phyloP scores from a whole-genome alignment of 2,888 invertebrate species.

The Agonopterix arenella region DNA sequence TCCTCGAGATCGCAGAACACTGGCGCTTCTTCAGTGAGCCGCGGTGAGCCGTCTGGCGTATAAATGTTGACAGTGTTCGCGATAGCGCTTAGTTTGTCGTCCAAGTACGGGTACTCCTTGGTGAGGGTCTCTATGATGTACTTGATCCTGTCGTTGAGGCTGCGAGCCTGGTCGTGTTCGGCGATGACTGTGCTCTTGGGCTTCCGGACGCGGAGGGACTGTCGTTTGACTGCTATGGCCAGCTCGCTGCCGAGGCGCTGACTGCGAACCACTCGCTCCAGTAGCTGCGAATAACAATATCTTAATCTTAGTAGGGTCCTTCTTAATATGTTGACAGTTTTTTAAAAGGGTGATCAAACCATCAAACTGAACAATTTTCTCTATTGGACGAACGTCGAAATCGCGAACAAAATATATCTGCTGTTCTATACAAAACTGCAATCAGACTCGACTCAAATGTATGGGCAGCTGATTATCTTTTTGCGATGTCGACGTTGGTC shows the following conservation, averaged over 20 bases:
- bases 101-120: conserved; percentile 79
- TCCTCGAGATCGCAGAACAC: not conserved
- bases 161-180: conserved; percentile 76
- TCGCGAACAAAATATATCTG: too few relatives aligned
- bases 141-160: conserved; percentile 75
- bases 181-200: conserved; percentile 66
- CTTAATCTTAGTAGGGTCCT: too few relatives aligned
- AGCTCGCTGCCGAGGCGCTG: conserved; percentile 83
- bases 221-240: conserved; percentile 61
- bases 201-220: conserved; percentile 46
- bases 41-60: conserved; percentile 40
- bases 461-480: too few relatives aligned
- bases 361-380: too few relatives aligned
- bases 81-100: conserved; percentile 50
- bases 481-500: too few relatives aligned
- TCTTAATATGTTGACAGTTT: too few relatives aligned
- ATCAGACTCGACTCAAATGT: too few relatives aligned
- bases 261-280: conserved; percentile 79
- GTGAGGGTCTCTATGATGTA: conserved; percentile 75
- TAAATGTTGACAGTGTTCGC: conserved; percentile 68
- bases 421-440: too few relatives aligned
- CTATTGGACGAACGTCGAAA: too few relatives aligned
- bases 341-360: too few relatives aligned
- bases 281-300: too few relatives aligned
- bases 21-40: conserved; percentile 21